Percentiles rank a stretch among this genome's conserved stretches.
phyloP scores from a whole-genome alignment of 2,797 vertebrate species.

The Acanthopagrus latus region DNA sequence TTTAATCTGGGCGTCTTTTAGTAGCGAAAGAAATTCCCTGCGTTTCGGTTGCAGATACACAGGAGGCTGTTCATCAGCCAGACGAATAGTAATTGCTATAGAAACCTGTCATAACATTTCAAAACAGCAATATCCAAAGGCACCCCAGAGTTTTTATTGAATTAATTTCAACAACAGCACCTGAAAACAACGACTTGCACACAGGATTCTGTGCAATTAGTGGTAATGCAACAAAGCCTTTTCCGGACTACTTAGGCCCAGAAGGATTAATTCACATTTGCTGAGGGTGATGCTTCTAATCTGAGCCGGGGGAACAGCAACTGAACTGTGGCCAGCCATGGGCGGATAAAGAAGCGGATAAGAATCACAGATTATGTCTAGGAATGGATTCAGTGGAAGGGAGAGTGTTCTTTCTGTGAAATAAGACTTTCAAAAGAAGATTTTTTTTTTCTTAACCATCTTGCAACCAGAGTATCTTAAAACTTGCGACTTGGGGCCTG shows the following conservation, averaged over 20 bases:
- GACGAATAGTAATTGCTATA: conserved; percentile 33
- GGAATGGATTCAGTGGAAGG: background rate
- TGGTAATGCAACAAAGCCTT: conserved; percentile 21
- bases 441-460: background rate
- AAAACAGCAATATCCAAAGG: conserved; percentile 43
- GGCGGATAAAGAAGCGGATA: conserved; percentile 1
- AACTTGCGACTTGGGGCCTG: too few relatives aligned
- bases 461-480: too few relatives aligned
- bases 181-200: conserved; percentile 39
- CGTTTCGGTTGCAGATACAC: conserved; percentile 12
- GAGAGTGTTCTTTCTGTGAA: background rate
- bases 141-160: conserved; percentile 40
- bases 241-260: background rate
- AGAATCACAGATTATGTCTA: background rate
- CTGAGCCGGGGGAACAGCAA: background rate
- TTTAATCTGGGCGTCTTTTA: conserved; percentile 9
- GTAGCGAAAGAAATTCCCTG: conserved; percentile 9
- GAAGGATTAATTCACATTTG: conserved; percentile 18
- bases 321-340: conserved; percentile 12
- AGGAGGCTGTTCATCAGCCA: conserved; percentile 20
- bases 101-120: conserved; percentile 47
- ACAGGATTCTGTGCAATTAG: conserved; percentile 34
- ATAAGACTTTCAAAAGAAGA: background rate
- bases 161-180: conserved; percentile 44
- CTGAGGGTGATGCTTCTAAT: conserved; percentile 12